phyloP scores from a whole-genome alignment of 2,888 invertebrate genomes.

The Acrobasis consociella region DNA sequence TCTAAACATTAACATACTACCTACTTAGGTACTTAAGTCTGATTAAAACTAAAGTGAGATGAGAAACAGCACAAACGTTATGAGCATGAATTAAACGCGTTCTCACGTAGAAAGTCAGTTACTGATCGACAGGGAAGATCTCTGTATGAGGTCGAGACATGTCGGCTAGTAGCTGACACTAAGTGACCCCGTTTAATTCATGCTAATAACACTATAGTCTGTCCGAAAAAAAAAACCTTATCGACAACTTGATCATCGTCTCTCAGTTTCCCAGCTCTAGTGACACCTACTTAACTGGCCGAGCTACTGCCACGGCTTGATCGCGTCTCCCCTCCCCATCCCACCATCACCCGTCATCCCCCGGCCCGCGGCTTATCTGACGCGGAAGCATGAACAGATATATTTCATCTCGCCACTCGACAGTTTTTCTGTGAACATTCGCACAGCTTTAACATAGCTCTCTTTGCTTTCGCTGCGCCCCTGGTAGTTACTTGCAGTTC shows the following conservation, averaged over 20 bases:
- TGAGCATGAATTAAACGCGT: too few relatives aligned
- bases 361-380: constrained; percentile 37
- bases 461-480: constrained; percentile 35
- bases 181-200: too few relatives aligned
- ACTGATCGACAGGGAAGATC: too few relatives aligned
- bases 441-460: constrained; percentile 31
- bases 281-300: constrained; percentile 65
- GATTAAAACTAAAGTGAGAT: too few relatives aligned
- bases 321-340: constrained; percentile 43
- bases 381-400: constrained; percentile 58
- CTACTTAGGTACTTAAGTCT: too few relatives aligned
- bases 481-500: constrained; percentile 40
- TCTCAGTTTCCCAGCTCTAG: constrained; percentile 40
- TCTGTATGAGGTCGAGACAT: too few relatives aligned
- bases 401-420: constrained; percentile 63
- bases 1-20: too few relatives aligned
- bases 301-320: constrained; percentile 50
- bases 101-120: too few relatives aligned
- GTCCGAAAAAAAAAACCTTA: neutral
- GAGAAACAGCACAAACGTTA: too few relatives aligned
- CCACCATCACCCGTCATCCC: constrained; percentile 34
- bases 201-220: too few relatives aligned
- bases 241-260: constrained; percentile 30
- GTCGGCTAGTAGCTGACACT: too few relatives aligned
- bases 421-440: constrained; percentile 45